Evolutionary conservation across 2,797 vertebrate genomes (phyloP).

Genomic region (Fistularia commersonii): DNA sequence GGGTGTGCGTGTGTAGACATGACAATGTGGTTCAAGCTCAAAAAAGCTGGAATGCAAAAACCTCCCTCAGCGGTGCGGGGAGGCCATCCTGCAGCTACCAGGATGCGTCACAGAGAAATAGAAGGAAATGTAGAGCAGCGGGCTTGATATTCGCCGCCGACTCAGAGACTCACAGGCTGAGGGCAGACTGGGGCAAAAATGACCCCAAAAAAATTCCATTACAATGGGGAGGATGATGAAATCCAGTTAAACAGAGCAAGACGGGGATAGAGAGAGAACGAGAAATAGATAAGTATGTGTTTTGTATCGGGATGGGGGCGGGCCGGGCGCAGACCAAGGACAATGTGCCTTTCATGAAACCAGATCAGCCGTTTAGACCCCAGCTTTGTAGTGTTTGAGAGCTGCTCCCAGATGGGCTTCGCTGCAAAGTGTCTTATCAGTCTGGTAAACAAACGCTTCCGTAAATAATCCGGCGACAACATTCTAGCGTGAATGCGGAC

Average conservation of each 20-base stretch:
- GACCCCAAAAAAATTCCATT: constrained; percentile 2
- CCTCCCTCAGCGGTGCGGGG: no score
- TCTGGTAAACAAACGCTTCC: constrained; percentile 45
- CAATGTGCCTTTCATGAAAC: constrained; percentile 38
- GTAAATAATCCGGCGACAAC: constrained; percentile 50
- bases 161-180: neutral
- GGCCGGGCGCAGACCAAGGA: constrained; percentile 30
- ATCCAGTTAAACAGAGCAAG: constrained; percentile 5
- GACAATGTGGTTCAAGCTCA: no score
- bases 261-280: constrained; percentile 6
- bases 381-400: neutral
- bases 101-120: no score
- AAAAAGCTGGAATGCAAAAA: no score
- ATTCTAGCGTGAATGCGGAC: constrained; percentile 37
- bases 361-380: constrained; percentile 24
- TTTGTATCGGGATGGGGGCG: constrained; percentile 6
- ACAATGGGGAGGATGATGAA: constrained; percentile 1
- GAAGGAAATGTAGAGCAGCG: no score
- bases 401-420: constrained; percentile 13
- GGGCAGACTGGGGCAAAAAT: constrained; percentile 3
- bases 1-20: no score
- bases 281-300: constrained; percentile 10
- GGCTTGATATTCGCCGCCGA: no score
- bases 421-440: constrained; percentile 20
- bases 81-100: no score